Percentiles rank a stretch among this genome's conserved stretches.
phyloP scores from a whole-genome alignment of 2,888 invertebrate species.

The Aradus depressus region DNA sequence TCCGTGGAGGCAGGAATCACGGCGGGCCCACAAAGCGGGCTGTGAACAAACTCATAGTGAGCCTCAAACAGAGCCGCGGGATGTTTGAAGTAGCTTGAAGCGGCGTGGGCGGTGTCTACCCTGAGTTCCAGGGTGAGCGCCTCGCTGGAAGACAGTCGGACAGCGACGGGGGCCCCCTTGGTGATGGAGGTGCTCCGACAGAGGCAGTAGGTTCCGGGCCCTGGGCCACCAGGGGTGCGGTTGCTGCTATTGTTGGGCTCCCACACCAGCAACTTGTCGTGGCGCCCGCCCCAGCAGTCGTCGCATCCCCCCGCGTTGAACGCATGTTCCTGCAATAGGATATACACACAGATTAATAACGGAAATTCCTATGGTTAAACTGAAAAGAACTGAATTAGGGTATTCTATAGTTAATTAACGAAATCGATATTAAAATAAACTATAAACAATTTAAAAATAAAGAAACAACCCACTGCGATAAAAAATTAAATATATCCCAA shows the following conservation, averaged over 20 bases:
- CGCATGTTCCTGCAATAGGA: constrained; percentile 50
- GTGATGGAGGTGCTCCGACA: constrained; percentile 36
- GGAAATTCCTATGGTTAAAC: too few species aligned
- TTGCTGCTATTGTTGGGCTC: constrained; percentile 50
- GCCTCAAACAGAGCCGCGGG: constrained; percentile 74
- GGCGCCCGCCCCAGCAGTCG: constrained; percentile 76
- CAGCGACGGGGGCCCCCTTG: constrained; percentile 36
- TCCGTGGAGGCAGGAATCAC: constrained; percentile 67
- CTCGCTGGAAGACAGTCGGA: constrained; percentile 65
- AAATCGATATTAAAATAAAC: too few species aligned
- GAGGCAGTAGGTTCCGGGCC: constrained; percentile 27
- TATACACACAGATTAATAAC: neutral
- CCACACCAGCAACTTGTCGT: constrained; percentile 72
- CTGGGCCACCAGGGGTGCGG: constrained; percentile 31
- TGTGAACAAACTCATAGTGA: constrained; percentile 80
- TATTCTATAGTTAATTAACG: too few species aligned
- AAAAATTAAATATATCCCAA: too few species aligned
- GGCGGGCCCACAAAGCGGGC: constrained; percentile 76
- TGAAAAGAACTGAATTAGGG: too few species aligned
- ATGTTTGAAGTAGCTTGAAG: constrained; percentile 79
- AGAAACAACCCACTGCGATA: too few species aligned
- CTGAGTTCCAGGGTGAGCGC: constrained; percentile 68
- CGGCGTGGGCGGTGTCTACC: constrained; percentile 74
- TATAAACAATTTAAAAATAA: too few species aligned
- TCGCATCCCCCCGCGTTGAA: constrained; percentile 69